These are phyloP conservation scores for Gobionotothen gibberifrons DNA, from an alignment of 2,797 vertebrate genomes.

Conservation along the genomic window DNA sequence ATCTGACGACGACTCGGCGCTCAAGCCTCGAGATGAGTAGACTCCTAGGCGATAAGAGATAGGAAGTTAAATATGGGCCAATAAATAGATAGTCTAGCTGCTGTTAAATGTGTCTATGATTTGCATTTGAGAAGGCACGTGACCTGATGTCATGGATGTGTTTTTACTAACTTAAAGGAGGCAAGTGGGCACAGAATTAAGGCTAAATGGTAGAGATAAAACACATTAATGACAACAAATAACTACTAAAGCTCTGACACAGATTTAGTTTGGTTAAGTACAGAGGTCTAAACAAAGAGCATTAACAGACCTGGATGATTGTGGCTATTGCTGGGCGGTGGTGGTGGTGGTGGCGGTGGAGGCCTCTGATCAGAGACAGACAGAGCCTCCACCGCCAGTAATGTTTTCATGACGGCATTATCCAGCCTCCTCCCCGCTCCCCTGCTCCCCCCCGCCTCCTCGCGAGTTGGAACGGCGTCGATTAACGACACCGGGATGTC, in stretches of 20 bases:
- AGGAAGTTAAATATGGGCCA: slow-evolving; percentile 73
- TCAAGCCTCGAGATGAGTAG: slow-evolving; percentile 93
- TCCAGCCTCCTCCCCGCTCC: slow-evolving; percentile 86
- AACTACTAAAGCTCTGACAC: background rate
- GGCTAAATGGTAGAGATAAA: background rate
- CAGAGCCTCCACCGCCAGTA: slow-evolving; percentile 93
- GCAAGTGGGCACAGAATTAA: background rate
- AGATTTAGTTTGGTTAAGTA: background rate
- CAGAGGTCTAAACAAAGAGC: background rate
- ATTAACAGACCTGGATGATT: slow-evolving; percentile 90
- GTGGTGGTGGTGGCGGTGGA: slow-evolving; percentile 87
- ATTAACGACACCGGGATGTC: slow-evolving; percentile 97
- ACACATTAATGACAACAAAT: background rate
- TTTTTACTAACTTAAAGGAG: background rate
- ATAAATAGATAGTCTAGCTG: background rate
- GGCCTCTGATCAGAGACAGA: slow-evolving; percentile 90
- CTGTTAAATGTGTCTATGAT: background rate
- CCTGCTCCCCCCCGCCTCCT: slow-evolving; percentile 68
- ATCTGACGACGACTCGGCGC: slow-evolving; percentile 97
- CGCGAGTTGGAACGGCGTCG: slow-evolving; percentile 89
- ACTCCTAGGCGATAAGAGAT: slow-evolving; percentile 91
- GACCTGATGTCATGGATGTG: background rate
- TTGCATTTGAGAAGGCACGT: background rate
- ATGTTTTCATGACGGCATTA: slow-evolving; percentile 87
- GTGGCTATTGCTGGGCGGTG: slow-evolving; percentile 83